Base-by-base conservation (phyloP, 2,888 invertebrate genomes). In the Chydorus sphaericus region DNA sequence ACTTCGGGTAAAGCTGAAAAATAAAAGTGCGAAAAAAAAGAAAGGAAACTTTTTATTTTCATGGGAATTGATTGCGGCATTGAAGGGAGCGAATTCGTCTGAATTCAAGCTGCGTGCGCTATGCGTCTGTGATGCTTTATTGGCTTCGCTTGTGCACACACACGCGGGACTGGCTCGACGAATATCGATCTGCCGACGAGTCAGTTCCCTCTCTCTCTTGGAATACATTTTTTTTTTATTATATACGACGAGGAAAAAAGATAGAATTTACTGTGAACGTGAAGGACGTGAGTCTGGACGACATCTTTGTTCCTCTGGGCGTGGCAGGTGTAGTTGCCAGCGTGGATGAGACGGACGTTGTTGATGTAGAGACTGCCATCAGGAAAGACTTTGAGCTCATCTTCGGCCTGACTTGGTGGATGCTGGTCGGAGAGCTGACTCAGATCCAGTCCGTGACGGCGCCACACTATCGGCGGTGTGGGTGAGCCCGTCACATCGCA, bases 301-400 rank as follows among this genome's bases (percentile, higher is more conserved):
- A 83, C 79, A 62, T 81, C 80, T 59, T 79, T 77, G 68, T 83
- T 82, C 59, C 80, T 73, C 61, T 80, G 76, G 20, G 83, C 83
- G 66, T 82, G 81, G 65, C 85, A 85, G 2, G 82, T 81, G 69
- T 83, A 84, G 73, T 85, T 84, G 23, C 84, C 85, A 49, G 82
- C 80, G 67, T 84, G 83, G 59, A 82, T 76, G 50, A 84, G 73
- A 64, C 82, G 82, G 58, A 83, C 80, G 62, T 79, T 75, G 48
- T 81, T 81, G 61, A 85, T 72, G 68, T 83, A 85, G 49, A 85
- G 73, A 54, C 82, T 81, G 3, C 84, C 84, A 66, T 85, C 84
- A 58, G 77, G 79, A 68, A 83, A 82, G 10, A 84, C 81, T 63
- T 82, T 73, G 54, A 79, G 74, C 65, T 78, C 77, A 58, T 64